Base-by-base conservation (phyloP, 2,113 vertebrate species). In the Bagarius yarrelli region DNA sequence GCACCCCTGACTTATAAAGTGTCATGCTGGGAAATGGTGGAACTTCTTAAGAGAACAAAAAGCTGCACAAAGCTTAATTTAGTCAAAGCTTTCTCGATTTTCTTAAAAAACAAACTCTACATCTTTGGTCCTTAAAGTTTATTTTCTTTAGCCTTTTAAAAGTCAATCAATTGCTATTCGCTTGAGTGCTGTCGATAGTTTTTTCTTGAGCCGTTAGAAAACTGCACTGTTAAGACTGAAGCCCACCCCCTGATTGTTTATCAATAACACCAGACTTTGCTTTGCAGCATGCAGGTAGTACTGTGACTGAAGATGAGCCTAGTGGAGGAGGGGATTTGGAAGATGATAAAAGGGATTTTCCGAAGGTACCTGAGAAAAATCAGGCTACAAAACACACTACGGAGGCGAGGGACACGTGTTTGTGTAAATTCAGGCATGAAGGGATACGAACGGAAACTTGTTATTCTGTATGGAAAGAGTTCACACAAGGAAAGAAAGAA, bases 201-300 rank as follows among this genome's bases (percentile, higher is more conserved):
- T 52, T 72, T 44, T 61, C 40, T 34, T 23, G 32, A 59, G 5
- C n/a, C 23, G 60, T 34, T 25, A 23, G 36, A 55, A 27, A 34
- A 25, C 47, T 25, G 25, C 36, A 44, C 18, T 30, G 18, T 50
- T 61, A 15, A 6, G 19, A 55, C 70, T n/a, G 56, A 14, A 34
- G 4, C 3, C 27, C 14, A 1, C 0, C 21, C 18, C 16, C 19
- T 36, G 40, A 34, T 55, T 47, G 14, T 15, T 44, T 15, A 75
- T 66, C 15, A 59, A 36, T 78, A 85, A 81, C 53, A 56, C 25
- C 27, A 50, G 53, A 14, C 12, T 4, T 5, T 74, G 56, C 78
- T 81, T 83, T 86, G 59, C 79, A 86, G 82, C 36, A 76, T 59
- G 50, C 72, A 55, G 70, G 55, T 44, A 47, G 34, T n/a, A 30